These are phyloP conservation scores for Polydrusus pterygomalis DNA, from an alignment of 2,888 invertebrate species.

Conservation along the genomic window DNA sequence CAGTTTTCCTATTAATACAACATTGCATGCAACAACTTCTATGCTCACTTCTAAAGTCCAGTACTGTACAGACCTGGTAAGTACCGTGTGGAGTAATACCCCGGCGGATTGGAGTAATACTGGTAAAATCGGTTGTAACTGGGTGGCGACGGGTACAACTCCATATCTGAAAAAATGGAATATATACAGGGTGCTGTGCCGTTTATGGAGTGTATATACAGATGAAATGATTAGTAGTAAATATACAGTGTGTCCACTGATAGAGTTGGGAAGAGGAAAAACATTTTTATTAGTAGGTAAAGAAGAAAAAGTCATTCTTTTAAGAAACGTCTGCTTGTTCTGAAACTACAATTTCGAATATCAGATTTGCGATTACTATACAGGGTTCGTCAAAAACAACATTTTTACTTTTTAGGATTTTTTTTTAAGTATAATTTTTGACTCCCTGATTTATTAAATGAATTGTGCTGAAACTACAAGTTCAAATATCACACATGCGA, in stretches of 20 bases:
- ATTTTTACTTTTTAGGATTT: too few species aligned
- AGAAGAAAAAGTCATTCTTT: too few species aligned
- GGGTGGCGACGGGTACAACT: conserved; percentile 76
- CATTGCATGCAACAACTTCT: conserved; percentile 33
- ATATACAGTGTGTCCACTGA: background rate
- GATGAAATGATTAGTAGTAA: background rate
- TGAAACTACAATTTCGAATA: too few species aligned
- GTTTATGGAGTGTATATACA: conserved; percentile 2
- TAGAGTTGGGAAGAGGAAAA: too few species aligned
- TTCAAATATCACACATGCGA: too few species aligned
- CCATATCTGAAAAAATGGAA: conserved; percentile 75
- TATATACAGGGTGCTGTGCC: conserved; percentile 51
- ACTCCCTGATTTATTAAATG: too few species aligned
- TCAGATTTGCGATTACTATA: too few species aligned
- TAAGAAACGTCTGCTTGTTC: too few species aligned
- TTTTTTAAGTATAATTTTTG: too few species aligned
- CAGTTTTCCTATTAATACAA: background rate
- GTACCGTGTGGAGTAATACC: conserved; percentile 68
- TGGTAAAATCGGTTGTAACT: conserved; percentile 79
- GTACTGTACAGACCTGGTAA: conserved; percentile 67
- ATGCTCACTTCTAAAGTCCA: conserved; percentile 23
- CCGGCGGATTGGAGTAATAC: conserved; percentile 73
- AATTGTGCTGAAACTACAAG: too few species aligned
- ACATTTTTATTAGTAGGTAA: too few species aligned
- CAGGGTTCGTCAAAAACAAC: too few species aligned